Evolutionary conservation across 2,113 vertebrate genomes (phyloP), one percentile per base, ranked within the genome.

Genomic region (Siphamia tubifer): DNA sequence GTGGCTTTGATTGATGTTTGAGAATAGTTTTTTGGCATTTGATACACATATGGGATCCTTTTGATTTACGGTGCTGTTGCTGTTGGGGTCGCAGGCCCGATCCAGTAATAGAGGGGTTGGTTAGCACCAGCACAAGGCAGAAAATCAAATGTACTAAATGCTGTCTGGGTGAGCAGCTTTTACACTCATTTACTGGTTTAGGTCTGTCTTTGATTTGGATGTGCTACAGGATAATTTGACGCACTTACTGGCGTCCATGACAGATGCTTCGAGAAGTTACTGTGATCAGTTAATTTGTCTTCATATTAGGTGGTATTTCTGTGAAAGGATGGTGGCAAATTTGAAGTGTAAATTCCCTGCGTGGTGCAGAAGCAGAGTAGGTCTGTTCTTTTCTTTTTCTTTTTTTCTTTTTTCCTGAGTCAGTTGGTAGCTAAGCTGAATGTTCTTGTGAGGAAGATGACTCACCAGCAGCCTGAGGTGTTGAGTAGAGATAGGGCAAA

Each of bases 371-470:
- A 76, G 69, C 54, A 65, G 62, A 84, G 72, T 44, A 54, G 68
- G 64, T 36, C 36, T 61, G 60, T 73, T 67, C 51, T 54, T 9
- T 32, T 51, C n/a, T 25, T 24, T 27, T 23, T 77, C 47, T 64
- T 44, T 42, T n/a, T 25, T 24, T 27, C 19, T 77, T 51, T 64
- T 44, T 42, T n/a, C 77, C 75, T 79, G 73, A 82, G 76, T 89
- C 84, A 88, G 85, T 89, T 77, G 56, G 73, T 90, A 87, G 74
- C 82, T 87, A 82, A 84, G 81, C 81, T 81, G 78, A 87, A 87
- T 90, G 86, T 90, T 90, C 86, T 88, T 89, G 90, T 84, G 84
- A 87, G 85, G 71, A 45, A 69, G 87, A 90, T 92, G 90, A 92
- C 76, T 92, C 91, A 90, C 81, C 87, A 83, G 74, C 83, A 87